Evolutionary conservation across 2,797 vertebrate species (phyloP).

Genomic region (Gorsachius magnificus): DNA sequence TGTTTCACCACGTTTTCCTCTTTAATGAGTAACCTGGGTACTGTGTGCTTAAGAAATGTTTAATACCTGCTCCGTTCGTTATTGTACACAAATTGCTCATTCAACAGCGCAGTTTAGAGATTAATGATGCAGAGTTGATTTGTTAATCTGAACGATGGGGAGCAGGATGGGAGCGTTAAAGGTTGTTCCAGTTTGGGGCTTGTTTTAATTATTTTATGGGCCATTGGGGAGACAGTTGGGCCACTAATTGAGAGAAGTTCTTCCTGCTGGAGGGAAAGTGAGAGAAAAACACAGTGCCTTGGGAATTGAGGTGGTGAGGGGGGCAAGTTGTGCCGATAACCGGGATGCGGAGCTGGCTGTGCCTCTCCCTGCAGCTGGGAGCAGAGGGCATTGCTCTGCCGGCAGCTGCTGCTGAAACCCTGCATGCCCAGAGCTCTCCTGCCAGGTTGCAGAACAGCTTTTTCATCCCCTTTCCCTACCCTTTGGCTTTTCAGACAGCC

Average conservation of each 20-base stretch:
- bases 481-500: not conserved
- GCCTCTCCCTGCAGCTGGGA: not conserved
- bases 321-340: not conserved
- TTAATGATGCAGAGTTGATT: constrained; percentile 56
- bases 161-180: not conserved
- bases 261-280: not conserved
- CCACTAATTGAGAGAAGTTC: not conserved
- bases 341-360: accelerated
- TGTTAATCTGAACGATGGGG: constrained; percentile 19
- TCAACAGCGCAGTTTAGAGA: constrained; percentile 75
- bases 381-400: not conserved
- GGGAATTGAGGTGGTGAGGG: accelerated
- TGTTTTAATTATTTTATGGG: constrained; percentile 21
- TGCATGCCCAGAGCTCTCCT: not conserved
- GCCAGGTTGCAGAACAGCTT: not conserved
- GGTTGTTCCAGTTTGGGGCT: not conserved
- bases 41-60: constrained; percentile 33
- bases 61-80: not conserved
- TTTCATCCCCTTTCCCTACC: not conserved
- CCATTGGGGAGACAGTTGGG: not conserved
- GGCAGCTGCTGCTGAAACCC: not conserved
- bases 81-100: constrained; percentile 42
- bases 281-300: not conserved
- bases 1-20: not conserved
- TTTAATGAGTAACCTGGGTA: constrained; percentile 27